Base-by-base conservation (phyloP, 2,797 vertebrate species). In the Tolypeutes matacus region DNA sequence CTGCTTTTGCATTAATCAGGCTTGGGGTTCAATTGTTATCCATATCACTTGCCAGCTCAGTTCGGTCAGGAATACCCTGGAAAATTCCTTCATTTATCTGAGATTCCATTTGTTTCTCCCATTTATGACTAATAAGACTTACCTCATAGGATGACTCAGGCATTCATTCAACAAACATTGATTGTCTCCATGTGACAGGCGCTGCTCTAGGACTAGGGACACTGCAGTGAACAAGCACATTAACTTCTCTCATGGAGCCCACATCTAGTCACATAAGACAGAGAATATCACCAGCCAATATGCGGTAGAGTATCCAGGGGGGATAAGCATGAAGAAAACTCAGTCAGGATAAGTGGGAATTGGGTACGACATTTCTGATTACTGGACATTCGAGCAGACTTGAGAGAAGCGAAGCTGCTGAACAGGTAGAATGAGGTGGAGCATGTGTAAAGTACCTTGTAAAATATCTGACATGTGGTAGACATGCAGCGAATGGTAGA, bases 141-240 rank as follows among this genome's bases (percentile, higher is more conserved):
- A 75, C 69, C 31, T 46, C 62, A 56, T 34, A 64, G 39, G 46
- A 76, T 72, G 53, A 31, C 7, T 81, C 25, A 65, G 94, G 49
- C 49, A 92, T 78, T 92, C 77, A 91, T 72, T 85, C 34, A 82
- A 77, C 49, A 85, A 83, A 64, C 23, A 69, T 49, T 88, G 31
- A 65, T 56, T n/a, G 6, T 67, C 17, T 65, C 8, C 10, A 46
- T 53, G 31, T 67, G 80, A 46, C 25, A 51, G 39, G 9, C 56
- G 56, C 36, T 76, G 29, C 39, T 86, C 29, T 6, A 93, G 53
- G 23, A 42, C 82, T 78, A 2, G 2, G 2, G 29, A 12, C 29
- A 88, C 15, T 76, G 14, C 17, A 13, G 39, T 42, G 18, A 86
- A 69, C 11, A 56, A 83, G 70, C 17, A 76, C 25, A 89, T 42